These are phyloP conservation scores for Chelon auratus DNA, from an alignment of 2,797 vertebrate genomes.

Conservation along the genomic window DNA sequence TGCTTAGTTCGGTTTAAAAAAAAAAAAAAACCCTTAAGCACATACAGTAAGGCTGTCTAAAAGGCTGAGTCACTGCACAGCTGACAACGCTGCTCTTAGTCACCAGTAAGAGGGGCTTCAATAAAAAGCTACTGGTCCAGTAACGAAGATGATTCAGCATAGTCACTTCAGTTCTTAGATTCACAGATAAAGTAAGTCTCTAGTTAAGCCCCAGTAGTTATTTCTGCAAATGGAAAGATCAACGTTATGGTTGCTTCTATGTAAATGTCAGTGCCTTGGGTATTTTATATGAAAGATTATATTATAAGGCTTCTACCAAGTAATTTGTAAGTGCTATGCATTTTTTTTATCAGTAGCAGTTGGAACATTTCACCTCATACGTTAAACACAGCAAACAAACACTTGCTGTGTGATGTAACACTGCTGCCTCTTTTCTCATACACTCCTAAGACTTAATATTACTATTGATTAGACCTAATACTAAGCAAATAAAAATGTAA, in stretches of 20 bases:
- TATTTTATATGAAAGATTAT: not conserved
- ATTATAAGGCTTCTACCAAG: not conserved
- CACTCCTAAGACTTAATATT: not conserved
- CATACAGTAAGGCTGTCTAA: not conserved
- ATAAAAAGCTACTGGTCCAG: not conserved
- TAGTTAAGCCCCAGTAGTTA: not conserved
- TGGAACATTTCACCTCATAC: not conserved
- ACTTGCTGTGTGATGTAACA: not conserved
- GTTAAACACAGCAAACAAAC: not conserved
- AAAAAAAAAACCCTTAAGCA: not conserved
- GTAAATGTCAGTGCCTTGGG: conserved; percentile 1
- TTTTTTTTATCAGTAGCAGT: too few relatives aligned
- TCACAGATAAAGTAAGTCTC: not conserved
- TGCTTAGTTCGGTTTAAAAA: not conserved
- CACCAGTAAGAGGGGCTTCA: not conserved
- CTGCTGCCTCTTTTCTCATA: not conserved
- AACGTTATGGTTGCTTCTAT: not conserved
- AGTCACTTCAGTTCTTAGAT: not conserved
- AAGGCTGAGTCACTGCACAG: not conserved
- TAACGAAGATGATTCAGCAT: not conserved
- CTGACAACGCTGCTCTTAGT: not conserved
- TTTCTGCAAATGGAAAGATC: not conserved
- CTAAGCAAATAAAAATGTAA: not conserved
- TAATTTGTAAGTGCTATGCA: too few relatives aligned
- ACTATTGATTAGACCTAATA: not conserved